Conservation (phyloP, 1,140 invertebrate species). For the Palaemon carinicauda region DNA sequence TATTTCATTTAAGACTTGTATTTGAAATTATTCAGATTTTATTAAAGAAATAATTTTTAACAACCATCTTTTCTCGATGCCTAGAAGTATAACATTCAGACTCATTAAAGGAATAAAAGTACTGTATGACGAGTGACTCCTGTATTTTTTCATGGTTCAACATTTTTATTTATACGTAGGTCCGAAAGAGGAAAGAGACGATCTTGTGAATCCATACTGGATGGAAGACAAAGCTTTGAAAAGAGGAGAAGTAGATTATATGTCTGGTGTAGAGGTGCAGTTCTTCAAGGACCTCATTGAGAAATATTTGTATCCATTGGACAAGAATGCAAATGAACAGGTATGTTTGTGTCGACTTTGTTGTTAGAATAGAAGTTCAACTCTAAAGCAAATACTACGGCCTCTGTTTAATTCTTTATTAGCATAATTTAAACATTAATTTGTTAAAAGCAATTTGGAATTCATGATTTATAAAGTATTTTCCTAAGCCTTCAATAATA, state of each 20-base stretch:
- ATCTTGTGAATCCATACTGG: slow-evolving; percentile 91
- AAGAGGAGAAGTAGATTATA: slow-evolving; percentile 87
- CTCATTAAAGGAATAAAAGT: not conserved
- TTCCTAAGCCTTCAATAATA: too few species aligned
- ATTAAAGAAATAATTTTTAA: too few species aligned
- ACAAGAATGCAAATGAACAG: slow-evolving; percentile 91
- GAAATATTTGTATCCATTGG: slow-evolving; percentile 93
- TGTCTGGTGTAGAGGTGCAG: slow-evolving; percentile 81
- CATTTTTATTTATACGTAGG: slow-evolving; percentile 58
- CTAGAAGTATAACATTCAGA: too few species aligned
- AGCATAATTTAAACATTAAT: too few species aligned
- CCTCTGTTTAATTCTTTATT: too few species aligned
- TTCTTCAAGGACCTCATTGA: slow-evolving; percentile 96
- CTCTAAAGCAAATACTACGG: too few species aligned
- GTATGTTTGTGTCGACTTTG: slow-evolving; percentile 66
- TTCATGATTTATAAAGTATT: too few species aligned
- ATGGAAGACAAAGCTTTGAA: slow-evolving; percentile 89
- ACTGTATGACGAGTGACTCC: not conserved
- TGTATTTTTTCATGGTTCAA: not conserved
- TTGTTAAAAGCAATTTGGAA: too few species aligned
- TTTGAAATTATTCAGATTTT: too few species aligned
- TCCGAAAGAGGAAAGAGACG: slow-evolving; percentile 77
- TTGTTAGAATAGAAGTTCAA: slow-evolving; percentile 75
- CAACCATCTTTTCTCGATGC: too few species aligned
- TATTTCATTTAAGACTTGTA: not conserved